Evolutionary conservation across 2,113 vertebrate species (phyloP).

Genomic region (Mus spicilegus): DNA sequence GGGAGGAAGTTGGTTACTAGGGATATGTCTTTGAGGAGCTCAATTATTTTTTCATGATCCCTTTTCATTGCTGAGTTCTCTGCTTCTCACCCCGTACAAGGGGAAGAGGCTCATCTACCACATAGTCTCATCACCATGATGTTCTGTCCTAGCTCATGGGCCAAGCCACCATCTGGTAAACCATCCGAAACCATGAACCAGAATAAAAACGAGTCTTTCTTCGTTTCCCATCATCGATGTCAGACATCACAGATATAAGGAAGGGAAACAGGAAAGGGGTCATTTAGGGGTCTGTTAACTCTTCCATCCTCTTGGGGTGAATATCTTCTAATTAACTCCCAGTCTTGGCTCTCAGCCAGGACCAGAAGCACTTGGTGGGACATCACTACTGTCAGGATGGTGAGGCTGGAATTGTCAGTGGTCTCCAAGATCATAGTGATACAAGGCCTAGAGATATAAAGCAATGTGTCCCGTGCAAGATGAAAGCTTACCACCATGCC

Average conservation of each 20-base stretch:
- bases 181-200: background rate
- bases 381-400: background rate
- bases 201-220: background rate
- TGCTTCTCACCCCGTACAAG: background rate
- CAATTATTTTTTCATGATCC: background rate
- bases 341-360: background rate
- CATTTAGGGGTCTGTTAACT: background rate
- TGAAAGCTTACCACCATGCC: background rate
- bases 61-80: background rate
- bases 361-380: background rate
- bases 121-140: background rate
- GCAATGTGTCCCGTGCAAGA: background rate
- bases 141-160: background rate
- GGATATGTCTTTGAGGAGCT: background rate
- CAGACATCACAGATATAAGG: background rate
- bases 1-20: background rate
- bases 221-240: background rate
- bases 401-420: background rate
- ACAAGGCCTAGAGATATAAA: background rate
- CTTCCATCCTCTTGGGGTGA: constrained; percentile 1
- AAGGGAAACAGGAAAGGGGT: background rate
- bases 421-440: background rate
- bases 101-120: background rate
- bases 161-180: background rate
- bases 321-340: background rate